Percentiles rank a stretch among this genome's conserved stretches.
Evolutionary conservation across 2,888 invertebrate species (phyloP).

Genomic region (Acleris holmiana): DNA sequence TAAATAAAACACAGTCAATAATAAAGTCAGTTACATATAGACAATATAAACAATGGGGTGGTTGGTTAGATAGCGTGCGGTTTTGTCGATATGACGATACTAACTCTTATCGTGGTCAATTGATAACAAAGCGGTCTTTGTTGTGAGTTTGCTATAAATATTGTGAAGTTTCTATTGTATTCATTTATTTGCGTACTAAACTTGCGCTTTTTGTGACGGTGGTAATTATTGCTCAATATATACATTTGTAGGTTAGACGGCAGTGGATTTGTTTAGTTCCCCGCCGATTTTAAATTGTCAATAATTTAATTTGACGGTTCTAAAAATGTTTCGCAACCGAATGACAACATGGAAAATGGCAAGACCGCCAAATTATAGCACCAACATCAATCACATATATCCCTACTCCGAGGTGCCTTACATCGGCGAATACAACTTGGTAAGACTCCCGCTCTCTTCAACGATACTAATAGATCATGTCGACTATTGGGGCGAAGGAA

Average conservation of each 20-base stretch:
- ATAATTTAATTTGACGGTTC: not conserved
- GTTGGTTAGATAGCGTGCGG: conserved; percentile 20
- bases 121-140: conserved; percentile 12
- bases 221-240: not conserved
- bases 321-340: conserved; percentile 22
- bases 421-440: conserved; percentile 53
- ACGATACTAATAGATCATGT: conserved; percentile 49
- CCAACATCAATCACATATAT: conserved; percentile 49
- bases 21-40: too few species aligned
- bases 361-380: conserved; percentile 44
- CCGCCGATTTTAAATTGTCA: not conserved
- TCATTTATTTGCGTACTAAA: not conserved
- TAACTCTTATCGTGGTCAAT: not conserved
- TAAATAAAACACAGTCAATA: too few species aligned
- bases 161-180: not conserved
- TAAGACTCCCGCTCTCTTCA: conserved; percentile 47
- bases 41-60: not conserved
- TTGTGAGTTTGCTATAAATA: conserved; percentile 9
- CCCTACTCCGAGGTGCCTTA: conserved; percentile 60
- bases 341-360: conserved; percentile 31
- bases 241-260: too few species aligned
- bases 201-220: not conserved
- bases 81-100: conserved; percentile 6
- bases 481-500: conserved; percentile 63
- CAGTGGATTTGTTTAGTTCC: too few species aligned